Evolutionary conservation across 2,113 vertebrate genomes (phyloP).

Genomic region (Regulus satrapa): DNA sequence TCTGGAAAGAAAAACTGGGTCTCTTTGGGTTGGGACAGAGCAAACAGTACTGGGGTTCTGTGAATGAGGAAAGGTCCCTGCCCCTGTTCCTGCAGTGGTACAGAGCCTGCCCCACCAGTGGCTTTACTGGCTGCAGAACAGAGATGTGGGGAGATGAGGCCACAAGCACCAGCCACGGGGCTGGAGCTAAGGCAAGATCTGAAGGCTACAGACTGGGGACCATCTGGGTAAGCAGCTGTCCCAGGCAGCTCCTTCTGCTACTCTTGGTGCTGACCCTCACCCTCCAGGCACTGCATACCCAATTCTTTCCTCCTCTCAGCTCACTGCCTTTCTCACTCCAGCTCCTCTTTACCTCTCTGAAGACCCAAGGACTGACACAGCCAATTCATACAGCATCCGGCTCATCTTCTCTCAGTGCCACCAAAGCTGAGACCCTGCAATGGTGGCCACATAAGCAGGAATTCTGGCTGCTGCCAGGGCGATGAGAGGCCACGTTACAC

Average conservation of each 20-base stretch:
- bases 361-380: neutral
- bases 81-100: neutral
- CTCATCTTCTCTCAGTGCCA: neutral
- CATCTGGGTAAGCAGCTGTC: slow-evolving; percentile 58
- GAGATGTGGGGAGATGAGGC: neutral
- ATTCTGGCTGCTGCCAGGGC: neutral
- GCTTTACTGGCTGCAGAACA: neutral
- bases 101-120: neutral
- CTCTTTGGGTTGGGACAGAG: neutral
- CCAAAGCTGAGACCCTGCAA: neutral
- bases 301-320: neutral
- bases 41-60: neutral
- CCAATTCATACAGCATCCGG: neutral
- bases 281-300: slow-evolving; percentile 40
- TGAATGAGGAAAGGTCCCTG: neutral
- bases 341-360: neutral
- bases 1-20: neutral
- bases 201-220: slow-evolving; percentile 14
- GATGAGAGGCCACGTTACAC: neutral
- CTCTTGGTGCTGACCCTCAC: slow-evolving; percentile 46
- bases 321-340: neutral
- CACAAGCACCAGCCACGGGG: neutral
- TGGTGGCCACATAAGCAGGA: neutral
- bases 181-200: slow-evolving; percentile 1
- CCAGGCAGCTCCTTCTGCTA: slow-evolving; percentile 47